Evolutionary conservation across 2,797 vertebrate species (phyloP), one percentile per base, ranked within the genome.

Genomic region (Thripadectes ignobilis): DNA sequence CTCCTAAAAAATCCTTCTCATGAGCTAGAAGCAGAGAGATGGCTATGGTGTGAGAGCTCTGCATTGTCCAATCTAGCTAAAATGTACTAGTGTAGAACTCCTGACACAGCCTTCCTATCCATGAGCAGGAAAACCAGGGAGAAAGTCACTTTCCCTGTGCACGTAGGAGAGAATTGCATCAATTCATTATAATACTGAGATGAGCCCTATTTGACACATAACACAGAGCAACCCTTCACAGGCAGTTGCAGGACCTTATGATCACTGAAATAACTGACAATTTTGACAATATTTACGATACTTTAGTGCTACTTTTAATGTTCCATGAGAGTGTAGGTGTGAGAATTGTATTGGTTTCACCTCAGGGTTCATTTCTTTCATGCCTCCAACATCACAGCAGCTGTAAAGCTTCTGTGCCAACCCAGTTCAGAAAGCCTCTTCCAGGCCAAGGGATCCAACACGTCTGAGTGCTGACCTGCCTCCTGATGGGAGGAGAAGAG

Each of bases 11-110:
- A 68, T 57, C 48, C 29, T 90, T 86, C 39, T 63, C 7, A 0
- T 7, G 12, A 54, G 38, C 48, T 41, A 51, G 39, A 52, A 77
- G 41, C 1, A 45, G 7, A 41, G 2, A 43, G 26, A 26, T 30
- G 32, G 68, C 39, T 59, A 39, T 52, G 72, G 20, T 6, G 27
- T 1, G 2, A 71, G 21, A 62, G 39, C 23, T 16, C 61, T 85
- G 65, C 57, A 74, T 55, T 65, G 49, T 67, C 26, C 72, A n/a
- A 45, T 38, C 45, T 32, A 66, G 46, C 52, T 67, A 16, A 20
- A 81, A 59, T 0, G 0, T 12, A 19, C 41, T 26, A 61, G 24
- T 4, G 34, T 14, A 57, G 14, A 43, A 62, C 7, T 71, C 68
- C 41, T 62, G 43, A 30, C 43, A 27, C 20, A 72, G 32, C 78